Evolutionary conservation across 2,113 vertebrate genomes (phyloP).

Genomic region (Rhadina sibilatrix): DNA sequence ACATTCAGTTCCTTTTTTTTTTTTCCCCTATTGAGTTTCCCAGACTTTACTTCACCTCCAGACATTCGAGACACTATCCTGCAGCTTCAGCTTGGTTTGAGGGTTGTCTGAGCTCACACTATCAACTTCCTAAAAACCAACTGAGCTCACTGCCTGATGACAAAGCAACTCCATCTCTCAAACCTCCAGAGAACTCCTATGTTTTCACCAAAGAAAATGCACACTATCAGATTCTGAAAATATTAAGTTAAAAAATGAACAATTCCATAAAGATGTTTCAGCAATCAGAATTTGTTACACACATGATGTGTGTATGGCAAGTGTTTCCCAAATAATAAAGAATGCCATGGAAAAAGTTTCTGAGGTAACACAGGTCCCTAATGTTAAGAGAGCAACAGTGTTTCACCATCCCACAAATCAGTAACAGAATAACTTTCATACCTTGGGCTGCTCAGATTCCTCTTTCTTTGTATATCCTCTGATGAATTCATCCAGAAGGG

Average conservation of each 20-base stretch:
- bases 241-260: neutral
- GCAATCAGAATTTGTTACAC: neutral
- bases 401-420: neutral
- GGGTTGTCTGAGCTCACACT: neutral
- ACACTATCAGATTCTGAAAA: neutral
- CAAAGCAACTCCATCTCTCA: neutral
- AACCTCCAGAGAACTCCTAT: neutral
- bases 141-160: neutral
- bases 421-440: neutral
- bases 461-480: slow-evolving; percentile 88
- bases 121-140: neutral
- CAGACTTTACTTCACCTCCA: neutral
- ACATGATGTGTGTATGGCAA: rapidly evolving
- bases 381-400: neutral
- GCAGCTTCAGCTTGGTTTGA: neutral
- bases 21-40: neutral
- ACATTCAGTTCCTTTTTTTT: neutral
- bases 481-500: slow-evolving; percentile 93
- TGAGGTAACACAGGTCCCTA: neutral
- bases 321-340: neutral
- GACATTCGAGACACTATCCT: neutral
- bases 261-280: neutral
- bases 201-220: neutral
- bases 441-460: slow-evolving; percentile 86
- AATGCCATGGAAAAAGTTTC: neutral